phyloP scores from a whole-genome alignment of 1,140 invertebrate species.

The Drosophila bocki region DNA sequence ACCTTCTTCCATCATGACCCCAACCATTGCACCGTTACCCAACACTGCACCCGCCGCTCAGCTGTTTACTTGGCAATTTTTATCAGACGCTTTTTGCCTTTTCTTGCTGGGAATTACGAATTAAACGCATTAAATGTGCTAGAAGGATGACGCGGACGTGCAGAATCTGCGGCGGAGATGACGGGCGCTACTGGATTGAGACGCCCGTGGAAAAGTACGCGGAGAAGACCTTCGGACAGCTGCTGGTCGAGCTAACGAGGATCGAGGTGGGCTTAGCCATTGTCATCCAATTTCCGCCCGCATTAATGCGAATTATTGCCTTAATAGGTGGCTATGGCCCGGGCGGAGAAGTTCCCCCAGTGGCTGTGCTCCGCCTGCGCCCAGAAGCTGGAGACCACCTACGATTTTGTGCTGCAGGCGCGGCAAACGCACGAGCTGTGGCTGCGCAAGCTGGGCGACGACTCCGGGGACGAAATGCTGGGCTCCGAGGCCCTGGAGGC shows the following conservation, averaged over 20 bases:
- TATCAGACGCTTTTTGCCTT: slow-evolving; percentile 1
- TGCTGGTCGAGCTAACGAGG: slow-evolving; percentile 53
- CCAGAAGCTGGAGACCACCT: slow-evolving; percentile 51
- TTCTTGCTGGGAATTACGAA: not conserved
- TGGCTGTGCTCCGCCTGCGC: slow-evolving; percentile 60
- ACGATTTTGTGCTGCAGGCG: slow-evolving; percentile 63
- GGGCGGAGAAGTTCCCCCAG: slow-evolving; percentile 49
- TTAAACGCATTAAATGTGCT: not conserved
- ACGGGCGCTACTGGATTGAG: slow-evolving; percentile 69
- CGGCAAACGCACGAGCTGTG: slow-evolving; percentile 51
- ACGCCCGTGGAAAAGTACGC: slow-evolving; percentile 63
- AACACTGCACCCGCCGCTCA: slow-evolving; percentile 7
- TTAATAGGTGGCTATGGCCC: slow-evolving; percentile 39
- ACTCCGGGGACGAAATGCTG: slow-evolving; percentile 1
- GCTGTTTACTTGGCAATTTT: slow-evolving; percentile 17
- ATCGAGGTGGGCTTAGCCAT: slow-evolving; percentile 44
- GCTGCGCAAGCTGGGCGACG: slow-evolving; percentile 29
- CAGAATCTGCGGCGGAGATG: slow-evolving; percentile 49
- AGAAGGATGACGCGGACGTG: slow-evolving; percentile 57
- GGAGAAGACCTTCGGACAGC: slow-evolving; percentile 60
- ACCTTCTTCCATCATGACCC: not conserved
- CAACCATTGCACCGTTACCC: not conserved
- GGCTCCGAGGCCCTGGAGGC: slow-evolving; percentile 41
- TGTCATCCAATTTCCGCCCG: slow-evolving; percentile 10
- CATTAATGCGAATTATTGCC: not conserved